Base-by-base conservation (phyloP, 1,140 invertebrate genomes). In the Augochlora pura region DNA sequence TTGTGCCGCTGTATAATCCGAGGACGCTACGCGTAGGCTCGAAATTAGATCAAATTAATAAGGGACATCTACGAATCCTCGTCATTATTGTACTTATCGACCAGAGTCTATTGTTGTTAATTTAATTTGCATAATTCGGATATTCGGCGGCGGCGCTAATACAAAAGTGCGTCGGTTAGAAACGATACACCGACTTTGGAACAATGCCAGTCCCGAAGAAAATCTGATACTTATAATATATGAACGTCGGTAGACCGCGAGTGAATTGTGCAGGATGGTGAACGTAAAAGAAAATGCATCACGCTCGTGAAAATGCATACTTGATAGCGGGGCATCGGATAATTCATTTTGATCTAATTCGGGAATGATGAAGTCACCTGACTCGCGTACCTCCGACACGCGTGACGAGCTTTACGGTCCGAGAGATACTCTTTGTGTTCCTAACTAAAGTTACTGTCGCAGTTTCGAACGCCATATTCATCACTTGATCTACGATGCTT, bases 171-270 rank as follows among this genome's bases (percentile, higher is more conserved):
- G 68, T 64, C 60, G 69, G 84, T 63, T 73, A 80, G 73, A 67
- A 79, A 76, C 46, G 84, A 76, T 77, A 82, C 78, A 79, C 42
- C 42, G 18, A 16, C 16, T n/a, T 63, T 85, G 85, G 85, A 86
- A 67, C 14, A 38, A 21, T 74, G 85, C 85, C 85, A 86, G 79
- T 65, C 27, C 25, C 73, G 64, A 59, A 60, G 77, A 75, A 82
- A 69, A 86, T 80, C 73, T 74, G 77, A 86, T 73, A 77, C 57
- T 74, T 77, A 68, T 78, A 76, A 80, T 64, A 42, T 85, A 84
- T 52, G 79, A 59, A 54, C 59, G 46, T 68, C 39, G 32, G 77
- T 49, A 27, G 25, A n/a, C 52, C 18, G 32, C 27, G 49, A 49
- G 70, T 77, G 39, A 81, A 81, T 77, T 49, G 66, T 80, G 21